A percentile compares a stretch with the other conserved stretches of the same genome.
Conservation (phyloP, 1,140 invertebrate genomes). For the Acyrthosiphon pisum region DNA sequence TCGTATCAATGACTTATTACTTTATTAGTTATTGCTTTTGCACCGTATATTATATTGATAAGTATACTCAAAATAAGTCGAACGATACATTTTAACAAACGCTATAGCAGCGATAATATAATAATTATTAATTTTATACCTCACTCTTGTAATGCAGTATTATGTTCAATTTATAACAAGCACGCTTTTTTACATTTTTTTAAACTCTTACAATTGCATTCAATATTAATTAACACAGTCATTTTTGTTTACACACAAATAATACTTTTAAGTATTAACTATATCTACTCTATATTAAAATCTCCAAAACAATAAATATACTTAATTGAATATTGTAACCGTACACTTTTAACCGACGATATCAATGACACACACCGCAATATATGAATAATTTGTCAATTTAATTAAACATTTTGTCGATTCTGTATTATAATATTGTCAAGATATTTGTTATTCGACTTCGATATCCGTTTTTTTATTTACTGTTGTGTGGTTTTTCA, state of each 20-base stretch:
- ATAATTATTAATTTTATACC: neutral
- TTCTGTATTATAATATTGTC: too few species aligned
- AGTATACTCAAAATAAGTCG: neutral
- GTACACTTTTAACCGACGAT: too few species aligned
- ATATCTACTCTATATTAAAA: neutral
- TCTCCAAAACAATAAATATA: neutral
- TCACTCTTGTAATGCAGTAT: neutral
- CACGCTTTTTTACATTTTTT: too few species aligned
- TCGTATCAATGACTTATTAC: neutral
- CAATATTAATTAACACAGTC: too few species aligned
- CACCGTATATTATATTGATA: neutral
- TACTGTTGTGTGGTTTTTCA: neutral
- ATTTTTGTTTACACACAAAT: neutral
- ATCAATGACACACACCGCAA: too few species aligned
- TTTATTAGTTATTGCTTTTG: neutral
- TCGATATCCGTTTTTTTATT: too few species aligned
- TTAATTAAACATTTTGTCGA: too few species aligned
- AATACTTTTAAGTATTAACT: neutral
- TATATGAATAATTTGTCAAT: too few species aligned
- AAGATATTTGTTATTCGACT: too few species aligned
- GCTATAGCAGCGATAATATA: neutral
- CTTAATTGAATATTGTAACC: too few species aligned
- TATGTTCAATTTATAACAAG: neutral
- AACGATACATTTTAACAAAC: neutral
- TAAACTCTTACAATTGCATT: too few species aligned